Evolutionary conservation across 2,888 invertebrate genomes (phyloP), one percentile per base, ranked within the genome.

Genomic region (Thecophora atra): DNA sequence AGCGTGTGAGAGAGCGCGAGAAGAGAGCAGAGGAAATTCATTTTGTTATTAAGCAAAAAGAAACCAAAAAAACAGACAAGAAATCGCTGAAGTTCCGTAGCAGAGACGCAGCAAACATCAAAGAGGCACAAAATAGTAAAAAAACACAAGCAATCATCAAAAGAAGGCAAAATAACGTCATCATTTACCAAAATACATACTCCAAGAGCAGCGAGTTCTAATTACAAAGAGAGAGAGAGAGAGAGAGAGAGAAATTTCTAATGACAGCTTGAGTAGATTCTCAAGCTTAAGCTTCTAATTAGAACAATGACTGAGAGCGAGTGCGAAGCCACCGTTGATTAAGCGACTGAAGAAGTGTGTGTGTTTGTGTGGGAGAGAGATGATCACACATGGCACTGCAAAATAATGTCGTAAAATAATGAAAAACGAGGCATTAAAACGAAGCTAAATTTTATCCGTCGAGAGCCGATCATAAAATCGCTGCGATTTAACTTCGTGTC

Each of bases 361-460:
- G n/a, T n/a, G n/a, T n/a, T n/a, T n/a, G n/a, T n/a, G n/a, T n/a
- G n/a, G n/a, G n/a, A n/a, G n/a, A n/a, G 44, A 44, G 44, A 44
- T 5, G 3, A 56, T 6, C 21, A 56, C 6, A 58, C 26, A 58
- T 11, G 11, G 28, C 58, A 58, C 13, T 13, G 26, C 54, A 19
- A 54, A 21, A 11, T 54, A 24, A 11, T 58, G 26, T 24, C 58
- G 24, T 58, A 28, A 58, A 58, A 26, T 26, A 15, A 58, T 58
- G 58, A 58, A 58, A 26, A 58, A 58, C 24, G 26, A 21, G 28
- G 58, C 28, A 58, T 24, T 58, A 58, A 58, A 58, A 24, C 21
- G 58, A 26, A 26, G 24, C 28, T 58, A 58, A 58, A 58, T 28
- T 58, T 28, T 58, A 58, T 24, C 2, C 19, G 3, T 11, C 11